Conservation (phyloP, 2,113 vertebrate species). For the Thunnus thynnus region DNA sequence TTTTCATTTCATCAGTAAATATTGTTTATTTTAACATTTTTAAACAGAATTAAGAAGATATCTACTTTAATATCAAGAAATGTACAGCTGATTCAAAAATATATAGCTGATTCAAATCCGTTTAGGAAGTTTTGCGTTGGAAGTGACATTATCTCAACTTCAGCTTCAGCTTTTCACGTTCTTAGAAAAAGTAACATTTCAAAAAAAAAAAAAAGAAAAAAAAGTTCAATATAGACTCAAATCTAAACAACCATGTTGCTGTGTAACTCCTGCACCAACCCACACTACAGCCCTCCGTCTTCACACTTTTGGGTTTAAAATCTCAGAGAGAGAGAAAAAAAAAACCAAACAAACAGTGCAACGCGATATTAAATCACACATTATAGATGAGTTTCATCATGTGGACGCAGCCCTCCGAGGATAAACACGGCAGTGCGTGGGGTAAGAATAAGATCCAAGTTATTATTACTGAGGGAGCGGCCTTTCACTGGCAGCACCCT, state of each 20-base stretch:
- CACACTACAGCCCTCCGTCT: slow-evolving; percentile 1
- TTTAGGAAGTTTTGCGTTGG: neutral
- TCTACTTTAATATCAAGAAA: neutral
- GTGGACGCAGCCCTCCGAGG: slow-evolving; percentile 81
- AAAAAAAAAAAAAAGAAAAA: too few relatives aligned
- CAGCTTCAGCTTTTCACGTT: neutral
- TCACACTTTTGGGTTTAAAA: slow-evolving; percentile 63
- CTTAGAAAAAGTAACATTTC: neutral
- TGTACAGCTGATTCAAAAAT: neutral
- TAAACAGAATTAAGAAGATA: slow-evolving; percentile 6
- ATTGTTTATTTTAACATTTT: neutral
- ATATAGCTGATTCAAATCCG: neutral
- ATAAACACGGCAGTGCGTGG: slow-evolving; percentile 80
- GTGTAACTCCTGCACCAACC: slow-evolving; percentile 17
- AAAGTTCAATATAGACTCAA: neutral
- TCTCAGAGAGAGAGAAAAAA: slow-evolving; percentile 25
- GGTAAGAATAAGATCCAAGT: slow-evolving; percentile 78
- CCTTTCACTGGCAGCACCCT: slow-evolving; percentile 76
- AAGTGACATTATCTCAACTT: neutral
- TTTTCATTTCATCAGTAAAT: neutral
- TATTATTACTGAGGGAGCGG: slow-evolving; percentile 80
- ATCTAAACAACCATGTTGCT: slow-evolving; percentile 13
- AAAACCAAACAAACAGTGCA: slow-evolving; percentile 41
- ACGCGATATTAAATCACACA: slow-evolving; percentile 85
- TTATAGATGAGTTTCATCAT: slow-evolving; percentile 87